Evolutionary conservation across 2,797 vertebrate genomes (phyloP), one percentile per base, ranked within the genome.

Genomic region (Sebastes wilsoni): DNA sequence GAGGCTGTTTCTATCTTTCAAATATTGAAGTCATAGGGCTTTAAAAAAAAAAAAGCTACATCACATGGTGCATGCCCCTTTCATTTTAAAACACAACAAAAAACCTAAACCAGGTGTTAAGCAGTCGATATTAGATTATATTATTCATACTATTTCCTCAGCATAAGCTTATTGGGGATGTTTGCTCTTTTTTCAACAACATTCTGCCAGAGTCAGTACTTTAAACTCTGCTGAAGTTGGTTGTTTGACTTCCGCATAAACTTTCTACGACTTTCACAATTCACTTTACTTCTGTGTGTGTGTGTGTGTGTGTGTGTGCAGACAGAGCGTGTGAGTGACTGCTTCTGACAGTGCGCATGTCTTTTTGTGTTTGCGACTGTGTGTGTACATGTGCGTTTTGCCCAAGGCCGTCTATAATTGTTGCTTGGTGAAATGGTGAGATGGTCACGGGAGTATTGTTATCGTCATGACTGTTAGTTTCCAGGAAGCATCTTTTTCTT

Each of bases 241-340:
- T 72, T 83, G 78, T 83, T 86, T 79, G 85, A 81, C 81, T 88
- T 84, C 65, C 56, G 23, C 49, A 72, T 74, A 78, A 80, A 83
- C 81, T 84, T 80, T 75, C 27, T 18, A n/a, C 4, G 66, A 85
- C 82, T 83, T 86, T 83, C 28, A 58, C 66, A 36, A 32, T 75
- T 77, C 76, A 68, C 64, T 79, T 81, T 72, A 60, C 61, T 59
- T 85, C 52, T 72, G 14, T 54, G 49, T 81, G 27, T 30, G 30
- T 30, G 42, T 79, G n/a, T 42, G 25, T 81, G 65, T 56, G 27
- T 62, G 46, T 49, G 46, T 49, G n/a, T n/a, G n/a, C n/a, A n/a
- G 7, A 38, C 32, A 62, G 36, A 32, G 56, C 20, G 46, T 75
- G 69, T 64, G 68, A 60, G 72, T 79, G 82, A 75, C 69, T 62